phyloP scores from a whole-genome alignment of 2,113 vertebrate genomes.

The Malurus melanocephalus region DNA sequence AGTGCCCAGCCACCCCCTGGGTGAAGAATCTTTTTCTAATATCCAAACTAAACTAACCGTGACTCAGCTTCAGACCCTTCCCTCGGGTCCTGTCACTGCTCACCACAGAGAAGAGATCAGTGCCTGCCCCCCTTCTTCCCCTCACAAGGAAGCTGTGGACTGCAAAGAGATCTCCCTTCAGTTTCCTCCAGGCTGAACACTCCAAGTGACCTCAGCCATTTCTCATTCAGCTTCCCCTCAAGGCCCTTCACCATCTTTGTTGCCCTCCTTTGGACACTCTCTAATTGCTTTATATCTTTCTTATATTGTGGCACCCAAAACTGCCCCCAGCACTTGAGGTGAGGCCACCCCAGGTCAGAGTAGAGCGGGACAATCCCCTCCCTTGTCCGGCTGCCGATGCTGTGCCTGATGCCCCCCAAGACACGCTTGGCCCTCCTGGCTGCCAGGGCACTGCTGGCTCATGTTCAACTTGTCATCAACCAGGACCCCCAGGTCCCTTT shows the following conservation, averaged over 20 bases:
- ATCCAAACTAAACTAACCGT: neutral
- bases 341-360: neutral
- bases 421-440: too few relatives aligned
- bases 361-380: neutral
- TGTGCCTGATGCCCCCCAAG: too few relatives aligned
- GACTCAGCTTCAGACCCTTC: neutral
- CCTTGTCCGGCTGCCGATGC: rapidly evolving
- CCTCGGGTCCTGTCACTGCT: rapidly evolving
- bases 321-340: neutral
- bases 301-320: rapidly evolving
- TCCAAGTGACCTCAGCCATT: neutral
- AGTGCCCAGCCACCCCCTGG: neutral
- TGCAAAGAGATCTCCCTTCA: rapidly evolving
- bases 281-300: neutral
- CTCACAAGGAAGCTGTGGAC: neutral
- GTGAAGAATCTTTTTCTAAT: neutral
- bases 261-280: neutral
- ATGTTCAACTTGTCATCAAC: neutral
- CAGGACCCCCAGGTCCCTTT: neutral
- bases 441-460: too few relatives aligned
- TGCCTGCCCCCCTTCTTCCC: neutral
- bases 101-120: neutral
- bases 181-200: neutral
- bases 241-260: rapidly evolving
- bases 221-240: neutral